phyloP scores from a whole-genome alignment of 2,888 invertebrate species.

The Tigriopus californicus region DNA sequence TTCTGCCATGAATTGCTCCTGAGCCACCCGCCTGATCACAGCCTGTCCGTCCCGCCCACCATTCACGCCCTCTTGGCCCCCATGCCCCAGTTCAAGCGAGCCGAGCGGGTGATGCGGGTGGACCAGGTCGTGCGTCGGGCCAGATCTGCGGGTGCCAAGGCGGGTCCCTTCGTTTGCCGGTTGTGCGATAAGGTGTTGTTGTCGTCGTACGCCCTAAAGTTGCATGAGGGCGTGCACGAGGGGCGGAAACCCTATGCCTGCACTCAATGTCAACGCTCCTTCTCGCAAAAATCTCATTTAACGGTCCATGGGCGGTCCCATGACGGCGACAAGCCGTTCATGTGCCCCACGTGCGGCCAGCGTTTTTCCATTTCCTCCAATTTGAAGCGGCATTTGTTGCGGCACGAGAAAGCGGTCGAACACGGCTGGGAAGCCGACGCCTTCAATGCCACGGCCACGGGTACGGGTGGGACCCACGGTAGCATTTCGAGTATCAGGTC shows the following conservation, averaged over 20 bases:
- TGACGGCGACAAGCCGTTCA: conserved; percentile 17
- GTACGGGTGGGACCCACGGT: not conserved
- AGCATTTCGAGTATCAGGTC: conserved; percentile 3
- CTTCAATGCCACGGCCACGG: too few relatives aligned
- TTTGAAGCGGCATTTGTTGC: conserved; percentile 18
- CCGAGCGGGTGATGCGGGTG: too few relatives aligned
- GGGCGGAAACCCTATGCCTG: conserved; percentile 10
- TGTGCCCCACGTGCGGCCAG: conserved; percentile 18
- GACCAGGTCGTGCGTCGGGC: too few relatives aligned
- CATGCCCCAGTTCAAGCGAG: too few relatives aligned
- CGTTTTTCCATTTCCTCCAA: conserved; percentile 17
- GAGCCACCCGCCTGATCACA: too few relatives aligned
- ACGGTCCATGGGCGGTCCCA: conserved; percentile 18
- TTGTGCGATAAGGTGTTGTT: not conserved
- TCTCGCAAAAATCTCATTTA: conserved; percentile 18
- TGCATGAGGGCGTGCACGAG: not conserved
- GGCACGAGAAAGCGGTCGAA: conserved; percentile 15
- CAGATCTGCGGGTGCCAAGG: too few relatives aligned
- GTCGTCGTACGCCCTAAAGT: not conserved
- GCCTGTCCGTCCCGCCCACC: too few relatives aligned
- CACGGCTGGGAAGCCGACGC: not conserved
- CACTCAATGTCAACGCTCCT: conserved; percentile 18
- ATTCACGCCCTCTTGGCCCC: too few relatives aligned
- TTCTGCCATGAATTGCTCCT: too few relatives aligned
- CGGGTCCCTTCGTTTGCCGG: too few relatives aligned